Evolutionary conservation across 1,140 invertebrate species (phyloP).

Genomic region (Aphelinus certus): DNA sequence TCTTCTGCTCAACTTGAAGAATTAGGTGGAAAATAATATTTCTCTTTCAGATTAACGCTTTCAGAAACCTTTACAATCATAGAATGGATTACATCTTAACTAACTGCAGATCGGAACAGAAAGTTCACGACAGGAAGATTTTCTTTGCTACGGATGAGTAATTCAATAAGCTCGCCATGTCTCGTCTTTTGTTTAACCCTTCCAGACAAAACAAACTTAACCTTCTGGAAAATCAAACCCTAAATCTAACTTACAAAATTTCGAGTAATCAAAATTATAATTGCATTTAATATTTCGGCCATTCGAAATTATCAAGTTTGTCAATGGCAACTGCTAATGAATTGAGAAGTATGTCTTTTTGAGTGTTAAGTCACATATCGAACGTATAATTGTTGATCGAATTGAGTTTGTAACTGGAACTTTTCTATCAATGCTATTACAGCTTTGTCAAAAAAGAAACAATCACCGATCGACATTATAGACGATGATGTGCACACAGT

Average conservation of each 20-base stretch:
- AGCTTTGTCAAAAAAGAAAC: slow-evolving; percentile 44
- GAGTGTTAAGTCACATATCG: not conserved
- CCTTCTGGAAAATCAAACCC: not conserved
- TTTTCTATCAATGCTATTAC: not conserved
- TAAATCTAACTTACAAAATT: not conserved
- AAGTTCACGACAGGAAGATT: slow-evolving; percentile 21
- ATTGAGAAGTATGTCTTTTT: slow-evolving; percentile 24
- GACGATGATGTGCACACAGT: slow-evolving; percentile 41
- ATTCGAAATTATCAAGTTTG: too few relatives aligned
- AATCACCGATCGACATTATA: slow-evolving; percentile 51
- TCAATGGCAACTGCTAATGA: slow-evolving; percentile 18
- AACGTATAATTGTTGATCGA: not conserved
- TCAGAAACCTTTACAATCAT: slow-evolving; percentile 11
- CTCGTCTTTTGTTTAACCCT: slow-evolving; percentile 10
- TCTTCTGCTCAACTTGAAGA: too few relatives aligned
- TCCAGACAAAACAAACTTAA: not conserved
- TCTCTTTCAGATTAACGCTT: slow-evolving; percentile 14
- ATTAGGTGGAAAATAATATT: not conserved
- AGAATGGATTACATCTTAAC: not conserved
- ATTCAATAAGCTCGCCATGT: not conserved
- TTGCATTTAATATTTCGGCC: too few relatives aligned
- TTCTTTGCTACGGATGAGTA: not conserved
- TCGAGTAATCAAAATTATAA: not conserved
- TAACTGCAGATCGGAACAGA: slow-evolving; percentile 27
- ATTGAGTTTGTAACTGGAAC: not conserved